These are phyloP conservation scores for Sycophila texana DNA, from an alignment of 2,888 invertebrate species.

Conservation along the genomic window DNA sequence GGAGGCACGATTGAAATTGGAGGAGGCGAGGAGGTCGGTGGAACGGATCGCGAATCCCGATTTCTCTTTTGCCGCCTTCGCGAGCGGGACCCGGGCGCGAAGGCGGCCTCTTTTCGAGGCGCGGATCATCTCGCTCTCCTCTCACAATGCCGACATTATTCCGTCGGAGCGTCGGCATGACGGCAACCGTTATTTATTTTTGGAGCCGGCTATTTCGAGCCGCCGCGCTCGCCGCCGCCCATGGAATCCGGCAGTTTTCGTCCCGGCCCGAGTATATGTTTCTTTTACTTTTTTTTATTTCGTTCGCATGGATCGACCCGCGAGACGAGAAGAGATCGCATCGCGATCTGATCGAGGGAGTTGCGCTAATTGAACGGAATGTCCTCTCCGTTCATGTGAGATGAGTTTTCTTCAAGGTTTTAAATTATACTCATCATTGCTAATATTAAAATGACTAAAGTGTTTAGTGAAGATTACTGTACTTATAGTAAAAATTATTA, in stretches of 20 bases:
- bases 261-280: constrained; percentile 35
- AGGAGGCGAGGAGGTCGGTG: too few relatives aligned
- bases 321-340: too few relatives aligned
- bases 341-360: too few relatives aligned
- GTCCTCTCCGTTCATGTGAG: too few relatives aligned
- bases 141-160: constrained; percentile 68
- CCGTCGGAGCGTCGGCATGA: constrained; percentile 66
- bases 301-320: too few relatives aligned
- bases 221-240: constrained; percentile 21
- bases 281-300: neutral
- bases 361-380: too few relatives aligned
- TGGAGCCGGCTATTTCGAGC: constrained; percentile 67
- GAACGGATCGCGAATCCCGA: neutral
- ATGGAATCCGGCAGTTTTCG: constrained; percentile 36
- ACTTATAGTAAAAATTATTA: too few relatives aligned
- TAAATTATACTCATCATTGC: too few relatives aligned
- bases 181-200: constrained; percentile 69
- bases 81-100: neutral
- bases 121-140: neutral
- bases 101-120: neutral
- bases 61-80: constrained; percentile 4
- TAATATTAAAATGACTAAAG: too few relatives aligned
- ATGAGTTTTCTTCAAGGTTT: too few relatives aligned
- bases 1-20: too few relatives aligned
- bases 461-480: too few relatives aligned